Evolutionary conservation across 2,888 invertebrate genomes (phyloP), one percentile per base, ranked within the genome.

Genomic region (Pseudoips prasinana): DNA sequence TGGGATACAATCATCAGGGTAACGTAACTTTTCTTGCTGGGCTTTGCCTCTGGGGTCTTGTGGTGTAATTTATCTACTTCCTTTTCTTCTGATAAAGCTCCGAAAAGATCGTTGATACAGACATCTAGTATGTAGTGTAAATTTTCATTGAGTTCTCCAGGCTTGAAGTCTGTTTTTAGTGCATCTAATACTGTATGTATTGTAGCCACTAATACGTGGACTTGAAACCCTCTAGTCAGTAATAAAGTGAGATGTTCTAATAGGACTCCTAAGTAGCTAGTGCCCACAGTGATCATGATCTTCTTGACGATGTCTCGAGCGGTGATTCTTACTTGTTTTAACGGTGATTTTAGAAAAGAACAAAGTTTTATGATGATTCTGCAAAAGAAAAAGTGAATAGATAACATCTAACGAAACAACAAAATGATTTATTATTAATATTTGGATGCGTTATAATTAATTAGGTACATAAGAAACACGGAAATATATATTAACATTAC

Each of bases 231-330:
- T 66, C 94, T 92, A 0, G 93, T 95, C 32, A 99, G 86, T 9
- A 96, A 80, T 2, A 94, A 85, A 19, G 93, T 92, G 72, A 99
- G 91, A 76, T 98, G 97, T 40, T 92, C 92, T 7, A 98, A 75
- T 10, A 98, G 79, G 57, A 93, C 88, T 4, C 92, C 90, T 41
- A 99, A 87, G 75, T 96, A 96, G 8, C 91, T 81, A 0, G 96
- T 92, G 0, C 98, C 98, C 5, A 99, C 90, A 0, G 95, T 92
- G 0, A 92, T 65, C 92, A 97, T 94, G 11, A 98, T 95, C 76
- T 96, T 95, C 54, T 95, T 94, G n/a, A 99, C 90, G n/a, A 96
- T 97, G 71, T 97, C 96, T 18, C 98, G 91, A 0, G 98, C 94
- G 0, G 92, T 86, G 64, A 95, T 92, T 23, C 98, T 91, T 1